Evolutionary conservation across 2,113 vertebrate genomes (phyloP), one percentile per base, ranked within the genome.

Genomic region (Chaetorhynchus papuensis): DNA sequence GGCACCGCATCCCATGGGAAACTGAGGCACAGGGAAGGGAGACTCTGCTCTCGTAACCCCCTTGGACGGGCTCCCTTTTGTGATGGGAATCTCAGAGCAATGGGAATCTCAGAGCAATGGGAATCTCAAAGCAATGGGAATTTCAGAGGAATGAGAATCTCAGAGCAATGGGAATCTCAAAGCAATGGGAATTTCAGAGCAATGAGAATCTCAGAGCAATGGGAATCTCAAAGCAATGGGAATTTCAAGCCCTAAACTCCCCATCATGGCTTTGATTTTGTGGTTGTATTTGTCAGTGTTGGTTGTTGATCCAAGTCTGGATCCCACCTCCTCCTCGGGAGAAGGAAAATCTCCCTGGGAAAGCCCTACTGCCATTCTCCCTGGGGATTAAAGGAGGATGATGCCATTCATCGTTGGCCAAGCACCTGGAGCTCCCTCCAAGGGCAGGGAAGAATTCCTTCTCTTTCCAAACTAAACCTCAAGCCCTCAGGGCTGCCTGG

Each of bases 121-220:
- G 53, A n/a, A 45, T 21, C 0, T 8, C 20, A 35, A 0, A 27
- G 30, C 10, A 47, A 6, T 49, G 28, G 74, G 35, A 33, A 63
- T n/a, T 0, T 7, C 17, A 31, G 0, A 27, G 6, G 0, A 26
- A 18, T 24, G 35, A 3, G 35, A 53, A 41, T 53, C 0, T 7
- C 6, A 50, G 0, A 52, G 19, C 1, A 30, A 35, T 28, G 53
- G 53, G 24, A 52, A 63, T n/a, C 0, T 5, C 30, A 41, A 0
- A 61, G 9, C 15, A 37, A 10, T 2, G 37, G 54, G 47, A 35
- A 54, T 19, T 0, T 10, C 23, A 47, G 1, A 31, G n/a, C 1
- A 41, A 8, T 64, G 31, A 49, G 37, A 53, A 64, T 64, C 0
- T 5, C 23, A 41, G 0, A 57, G 22, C 2, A 27, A 31, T 31